Base-by-base conservation (phyloP, 1,140 invertebrate genomes). In the Galleria mellonella region DNA sequence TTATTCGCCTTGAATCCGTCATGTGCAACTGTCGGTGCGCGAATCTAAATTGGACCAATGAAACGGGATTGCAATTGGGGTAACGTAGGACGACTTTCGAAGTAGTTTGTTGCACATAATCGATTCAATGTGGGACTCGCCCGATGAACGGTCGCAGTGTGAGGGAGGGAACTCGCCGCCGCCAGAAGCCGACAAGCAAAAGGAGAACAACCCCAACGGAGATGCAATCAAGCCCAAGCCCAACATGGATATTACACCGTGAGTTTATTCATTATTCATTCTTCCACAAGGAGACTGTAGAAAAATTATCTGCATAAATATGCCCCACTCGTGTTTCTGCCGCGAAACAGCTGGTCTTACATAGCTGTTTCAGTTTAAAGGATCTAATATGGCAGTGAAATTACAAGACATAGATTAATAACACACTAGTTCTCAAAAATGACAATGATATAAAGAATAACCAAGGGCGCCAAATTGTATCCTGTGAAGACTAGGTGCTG, bases 31-130 rank as follows among this genome's bases (percentile, higher is more conserved):
- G 59, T 73, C 69, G 68, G 65, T 65, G 38, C 77, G 75, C 67
- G 65, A 47, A 44, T 52, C 60, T 49, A 75, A 73, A 75, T 69
- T 61, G 39, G 31, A 62, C 57, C 61, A 55, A 66, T 49, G 47
- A 59, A 70, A 75, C 50, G 58, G 52, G 66, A 66, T 3, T 54
- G 32, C 35, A 57, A 76, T 76, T 71, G 73, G 70, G 53, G 51
- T 48, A 71, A 64, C 55, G 53, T 84, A 86, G 83, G 86, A 86
- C 72, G 86, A 87, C 60, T 87, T 87, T 73, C 82, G 86, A 70
- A 86, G 86, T 86, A 87, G 86, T 73, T 76, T 87, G 83, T 87
- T 87, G 86, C 86, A 87, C 84, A 87, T 87, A 86, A 87, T 87
- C 83, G 86, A 87, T 87, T 87, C 86, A 87, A 79, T 87, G 86